Base-by-base conservation (phyloP, 2,888 invertebrate species). In the Panzeria rudis region DNA sequence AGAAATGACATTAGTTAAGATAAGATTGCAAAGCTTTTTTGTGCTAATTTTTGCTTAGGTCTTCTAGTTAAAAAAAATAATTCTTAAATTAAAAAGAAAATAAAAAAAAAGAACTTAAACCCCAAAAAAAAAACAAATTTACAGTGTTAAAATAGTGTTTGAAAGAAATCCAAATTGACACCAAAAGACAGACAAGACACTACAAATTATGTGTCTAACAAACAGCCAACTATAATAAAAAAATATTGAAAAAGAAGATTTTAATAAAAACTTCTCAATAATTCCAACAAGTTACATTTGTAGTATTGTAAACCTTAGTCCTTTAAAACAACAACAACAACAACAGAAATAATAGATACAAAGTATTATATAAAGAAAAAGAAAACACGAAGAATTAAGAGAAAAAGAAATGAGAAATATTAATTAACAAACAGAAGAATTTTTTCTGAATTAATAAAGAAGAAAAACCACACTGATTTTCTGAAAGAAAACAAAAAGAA, bases 381-480 rank as follows among this genome's bases (percentile, higher is more conserved):
- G 35, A 20, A 52, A 79, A 84, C 72, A 61, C 62, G 44, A 77
- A 38, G 15, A 61, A 80, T 29, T 73, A 61, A 44, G 47, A 50
- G 44, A 73, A 71, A 75, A 62, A 59, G 56, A 71, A 73, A 75
- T 32, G 72, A 83, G 59, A 77, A 77, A 25, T 87, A 87, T 29
- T 59, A 5, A 29, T 4, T 4, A 50, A 66, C 87, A 88, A 88
- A 89, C 50, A 88, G 88, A 88, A 89, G 87, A 89, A 83, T 89
- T 90, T 91, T 91, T 91, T 91, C 91, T 91, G 91, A 91, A 90
- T 91, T 90, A 91, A 91, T 91, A 91, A 91, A 91, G 89, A 88
- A 71, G 41, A 87, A 89, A 89, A 89, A 90, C 61, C 17, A 61
- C 64, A 91, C 90, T 91, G 91, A 91, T 91, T 91, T 91, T 91